These are phyloP conservation scores for Pantala flavescens DNA, from an alignment of 1,140 invertebrate genomes.

Conservation along the genomic window DNA sequence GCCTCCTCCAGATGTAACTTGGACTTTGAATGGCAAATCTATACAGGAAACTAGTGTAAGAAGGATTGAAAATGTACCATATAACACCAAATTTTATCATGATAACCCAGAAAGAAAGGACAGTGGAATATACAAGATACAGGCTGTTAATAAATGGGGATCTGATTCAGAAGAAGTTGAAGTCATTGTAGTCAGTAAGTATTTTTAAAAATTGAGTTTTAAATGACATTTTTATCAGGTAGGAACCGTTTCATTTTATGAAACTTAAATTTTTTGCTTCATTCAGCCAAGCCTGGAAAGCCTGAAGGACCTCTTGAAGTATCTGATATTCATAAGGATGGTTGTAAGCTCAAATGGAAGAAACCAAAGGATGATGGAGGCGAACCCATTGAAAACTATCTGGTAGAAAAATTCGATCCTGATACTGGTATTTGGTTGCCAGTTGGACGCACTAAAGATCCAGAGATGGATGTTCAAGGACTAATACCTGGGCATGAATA, in stretches of 20 bases:
- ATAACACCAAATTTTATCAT: constrained; percentile 76
- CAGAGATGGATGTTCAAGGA: constrained; percentile 80
- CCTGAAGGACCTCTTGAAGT: constrained; percentile 93
- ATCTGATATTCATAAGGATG: constrained; percentile 88
- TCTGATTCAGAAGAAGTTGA: constrained; percentile 82
- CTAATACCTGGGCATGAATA: constrained; percentile 90
- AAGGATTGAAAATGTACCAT: constrained; percentile 71
- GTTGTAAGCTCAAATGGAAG: constrained; percentile 94
- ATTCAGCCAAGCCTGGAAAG: constrained; percentile 72
- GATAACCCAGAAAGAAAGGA: constrained; percentile 73
- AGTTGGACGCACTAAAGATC: constrained; percentile 65
- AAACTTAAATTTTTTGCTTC: constrained; percentile 15
- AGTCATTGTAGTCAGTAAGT: constrained; percentile 79
- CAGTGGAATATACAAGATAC: constrained; percentile 75
- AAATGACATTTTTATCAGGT: background rate
- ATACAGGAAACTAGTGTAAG: constrained; percentile 43
- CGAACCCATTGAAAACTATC: constrained; percentile 84
- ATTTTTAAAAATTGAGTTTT: background rate
- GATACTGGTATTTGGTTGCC: constrained; percentile 85
- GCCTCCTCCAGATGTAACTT: constrained; percentile 68
- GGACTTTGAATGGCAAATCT: constrained; percentile 52
- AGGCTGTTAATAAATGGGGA: constrained; percentile 75
- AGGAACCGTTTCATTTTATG: background rate
- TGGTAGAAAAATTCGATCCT: constrained; percentile 91
- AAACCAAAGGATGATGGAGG: constrained; percentile 97